Evolutionary conservation across 2,113 vertebrate species (phyloP).

Genomic region (Thunnus thynnus): DNA sequence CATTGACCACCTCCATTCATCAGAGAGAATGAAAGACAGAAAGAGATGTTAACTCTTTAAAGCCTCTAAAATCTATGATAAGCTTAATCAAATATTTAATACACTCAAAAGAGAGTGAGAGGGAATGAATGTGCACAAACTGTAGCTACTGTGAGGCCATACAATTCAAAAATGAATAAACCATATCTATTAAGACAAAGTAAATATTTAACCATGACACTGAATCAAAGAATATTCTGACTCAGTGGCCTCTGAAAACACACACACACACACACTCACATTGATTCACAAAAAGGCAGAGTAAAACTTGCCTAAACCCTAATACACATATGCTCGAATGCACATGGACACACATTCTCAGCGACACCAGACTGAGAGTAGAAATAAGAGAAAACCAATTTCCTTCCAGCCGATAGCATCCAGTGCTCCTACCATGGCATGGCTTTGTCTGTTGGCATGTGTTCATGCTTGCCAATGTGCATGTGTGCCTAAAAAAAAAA

Average conservation of each 20-base stretch:
- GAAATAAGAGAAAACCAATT: constrained; percentile 48
- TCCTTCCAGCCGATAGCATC: constrained; percentile 47
- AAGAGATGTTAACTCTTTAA: neutral
- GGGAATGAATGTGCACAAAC: neutral
- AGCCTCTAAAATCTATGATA: constrained; percentile 2
- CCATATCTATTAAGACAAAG: neutral
- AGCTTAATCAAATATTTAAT: neutral
- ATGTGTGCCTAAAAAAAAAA: neutral
- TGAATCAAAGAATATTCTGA: constrained; percentile 15
- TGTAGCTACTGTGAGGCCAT: neutral
- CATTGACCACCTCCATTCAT: constrained; percentile 52
- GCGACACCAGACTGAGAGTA: constrained; percentile 17
- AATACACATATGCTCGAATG: constrained; percentile 24
- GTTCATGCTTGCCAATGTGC: neutral
- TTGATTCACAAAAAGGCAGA: neutral
- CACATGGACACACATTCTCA: constrained; percentile 21
- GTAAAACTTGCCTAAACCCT: neutral
- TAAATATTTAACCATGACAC: constrained; percentile 1
- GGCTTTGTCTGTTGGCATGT: constrained; percentile 5
- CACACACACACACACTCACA: neutral
- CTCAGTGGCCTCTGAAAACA: constrained; percentile 20
- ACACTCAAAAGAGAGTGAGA: neutral
- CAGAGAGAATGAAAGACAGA: constrained; percentile 12
- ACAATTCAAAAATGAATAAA: constrained; percentile 7
- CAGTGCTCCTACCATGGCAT: constrained; percentile 13